Percentiles rank a stretch among this genome's conserved stretches.
These are phyloP conservation scores for Tanytarsus gracilentus DNA, from an alignment of 2,888 invertebrate genomes.

Conservation along the genomic window DNA sequence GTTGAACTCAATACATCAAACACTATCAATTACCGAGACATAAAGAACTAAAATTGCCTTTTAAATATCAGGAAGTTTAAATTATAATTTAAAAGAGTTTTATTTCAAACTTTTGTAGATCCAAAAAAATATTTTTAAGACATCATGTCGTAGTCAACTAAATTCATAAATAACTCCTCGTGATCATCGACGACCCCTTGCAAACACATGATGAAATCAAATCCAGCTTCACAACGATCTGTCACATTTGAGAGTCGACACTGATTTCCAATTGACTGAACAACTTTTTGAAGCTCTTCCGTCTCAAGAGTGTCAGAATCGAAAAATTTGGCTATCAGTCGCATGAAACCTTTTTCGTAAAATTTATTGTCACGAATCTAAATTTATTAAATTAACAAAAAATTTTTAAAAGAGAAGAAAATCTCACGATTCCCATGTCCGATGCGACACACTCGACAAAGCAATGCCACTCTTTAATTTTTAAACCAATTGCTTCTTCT, in stretches of 20 bases:
- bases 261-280: background rate
- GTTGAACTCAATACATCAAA: too few relatives aligned
- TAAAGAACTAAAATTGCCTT: too few relatives aligned
- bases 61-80: too few relatives aligned
- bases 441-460: background rate
- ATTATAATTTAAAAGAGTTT: too few relatives aligned
- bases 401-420: background rate
- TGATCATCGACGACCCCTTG: background rate
- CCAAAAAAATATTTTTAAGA: too few relatives aligned
- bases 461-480: background rate
- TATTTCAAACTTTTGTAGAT: too few relatives aligned
- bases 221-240: constrained; percentile 1
- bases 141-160: background rate
- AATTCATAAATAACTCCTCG: background rate
- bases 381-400: background rate
- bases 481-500: background rate
- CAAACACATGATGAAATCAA: background rate
- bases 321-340: background rate
- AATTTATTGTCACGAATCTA: background rate
- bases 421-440: background rate
- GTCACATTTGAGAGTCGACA: background rate
- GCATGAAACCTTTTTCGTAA: background rate
- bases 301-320: background rate
- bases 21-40: too few relatives aligned
- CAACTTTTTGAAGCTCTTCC: background rate